These are phyloP conservation scores for Lophura nycthemera DNA, from an alignment of 2,113 vertebrate genomes.

Conservation along the genomic window DNA sequence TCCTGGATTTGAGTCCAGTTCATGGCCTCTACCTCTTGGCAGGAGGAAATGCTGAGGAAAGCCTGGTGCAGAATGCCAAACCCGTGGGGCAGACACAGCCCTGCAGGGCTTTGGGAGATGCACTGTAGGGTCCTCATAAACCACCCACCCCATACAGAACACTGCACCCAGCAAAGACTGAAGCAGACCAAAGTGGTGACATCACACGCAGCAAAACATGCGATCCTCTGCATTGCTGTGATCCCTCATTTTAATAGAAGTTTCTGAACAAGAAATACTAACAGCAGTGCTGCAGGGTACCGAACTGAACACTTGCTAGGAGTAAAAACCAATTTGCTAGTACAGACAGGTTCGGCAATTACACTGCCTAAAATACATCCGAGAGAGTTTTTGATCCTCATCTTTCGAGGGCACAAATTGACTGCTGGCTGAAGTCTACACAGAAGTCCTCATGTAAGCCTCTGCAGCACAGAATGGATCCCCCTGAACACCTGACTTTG, in stretches of 20 bases:
- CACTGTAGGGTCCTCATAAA: background rate
- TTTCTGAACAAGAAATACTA: background rate
- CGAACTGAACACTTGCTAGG: background rate
- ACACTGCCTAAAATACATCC: background rate
- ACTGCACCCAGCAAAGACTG: accelerated
- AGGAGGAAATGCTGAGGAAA: background rate
- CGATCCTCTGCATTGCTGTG: background rate
- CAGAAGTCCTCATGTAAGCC: background rate
- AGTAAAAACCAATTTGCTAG: background rate
- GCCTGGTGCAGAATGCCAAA: accelerated
- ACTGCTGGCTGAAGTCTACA: background rate
- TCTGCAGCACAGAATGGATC: background rate
- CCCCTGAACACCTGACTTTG: background rate
- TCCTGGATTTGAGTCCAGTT: background rate
- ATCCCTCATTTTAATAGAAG: accelerated
- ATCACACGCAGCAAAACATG: background rate
- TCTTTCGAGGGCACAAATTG: background rate
- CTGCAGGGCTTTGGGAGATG: background rate
- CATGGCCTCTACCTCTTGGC: accelerated
- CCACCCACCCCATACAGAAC: background rate
- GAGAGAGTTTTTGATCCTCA: background rate
- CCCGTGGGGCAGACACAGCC: accelerated
- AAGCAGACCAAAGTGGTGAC: background rate
- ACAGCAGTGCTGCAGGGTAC: background rate
- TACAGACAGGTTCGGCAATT: background rate